A percentile compares a stretch with the other conserved stretches of the same genome.
These are phyloP conservation scores for Ceratosolen solmsi DNA, from an alignment of 1,140 invertebrate genomes.

Conservation along the genomic window DNA sequence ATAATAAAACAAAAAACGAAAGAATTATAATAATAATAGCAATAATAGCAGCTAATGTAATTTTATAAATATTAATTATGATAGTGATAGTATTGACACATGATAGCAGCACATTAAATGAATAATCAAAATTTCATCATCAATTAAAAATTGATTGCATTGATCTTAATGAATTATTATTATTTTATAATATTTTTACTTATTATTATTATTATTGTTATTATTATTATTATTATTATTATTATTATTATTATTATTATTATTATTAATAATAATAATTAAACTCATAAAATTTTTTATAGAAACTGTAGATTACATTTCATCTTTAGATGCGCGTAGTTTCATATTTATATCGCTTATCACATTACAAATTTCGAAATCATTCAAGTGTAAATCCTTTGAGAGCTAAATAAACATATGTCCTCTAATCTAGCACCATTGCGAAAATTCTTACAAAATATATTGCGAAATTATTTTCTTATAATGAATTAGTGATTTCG, in stretches of 20 bases:
- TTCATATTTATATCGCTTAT: conserved; percentile 26
- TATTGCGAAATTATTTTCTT: conserved; percentile 7
- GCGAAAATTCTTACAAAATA: conserved; percentile 31
- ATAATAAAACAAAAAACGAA: background rate
- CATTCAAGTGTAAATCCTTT: background rate
- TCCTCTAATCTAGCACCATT: background rate
- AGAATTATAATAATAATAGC: background rate
- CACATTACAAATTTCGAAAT: conserved; percentile 22
- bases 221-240: background rate
- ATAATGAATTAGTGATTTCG: background rate
- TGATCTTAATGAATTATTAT: background rate
- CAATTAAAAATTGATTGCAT: background rate
- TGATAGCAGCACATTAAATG: background rate
- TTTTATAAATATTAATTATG: background rate
- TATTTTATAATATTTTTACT: background rate
- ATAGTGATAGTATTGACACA: background rate
- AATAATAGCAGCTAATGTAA: background rate
- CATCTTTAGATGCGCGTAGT: background rate
- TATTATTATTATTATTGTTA: background rate
- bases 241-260: background rate
- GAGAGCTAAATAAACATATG: conserved; percentile 10
- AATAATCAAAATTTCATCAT: too few relatives aligned
- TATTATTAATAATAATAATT: conserved; percentile 5
- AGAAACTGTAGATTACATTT: background rate
- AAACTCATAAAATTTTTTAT: conserved; percentile 25